Conservation (phyloP, 2,797 vertebrate genomes). For the Eleutherodactylus coqui region DNA sequence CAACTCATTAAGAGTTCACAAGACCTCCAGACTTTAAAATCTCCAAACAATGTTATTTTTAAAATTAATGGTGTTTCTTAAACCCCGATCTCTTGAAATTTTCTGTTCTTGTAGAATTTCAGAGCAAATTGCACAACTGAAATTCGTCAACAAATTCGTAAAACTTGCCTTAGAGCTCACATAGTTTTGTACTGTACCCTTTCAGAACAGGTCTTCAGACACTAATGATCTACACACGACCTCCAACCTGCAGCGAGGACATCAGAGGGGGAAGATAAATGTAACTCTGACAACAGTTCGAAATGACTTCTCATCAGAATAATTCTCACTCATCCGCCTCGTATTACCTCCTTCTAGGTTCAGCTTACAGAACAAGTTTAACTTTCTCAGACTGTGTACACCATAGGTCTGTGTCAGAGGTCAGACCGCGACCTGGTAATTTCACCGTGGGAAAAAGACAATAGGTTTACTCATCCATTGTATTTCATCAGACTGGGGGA, state of each 20-base stretch:
- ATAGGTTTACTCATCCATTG: background rate
- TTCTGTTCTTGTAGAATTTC: background rate
- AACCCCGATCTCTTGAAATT: too few relatives aligned
- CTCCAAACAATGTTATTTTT: too few relatives aligned
- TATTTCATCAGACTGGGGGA: background rate
- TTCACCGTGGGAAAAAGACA: conserved; percentile 41
- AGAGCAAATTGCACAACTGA: background rate
- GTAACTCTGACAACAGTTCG: background rate
- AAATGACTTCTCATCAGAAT: background rate
- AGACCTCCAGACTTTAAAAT: background rate
- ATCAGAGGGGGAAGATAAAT: background rate
- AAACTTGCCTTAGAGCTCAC: background rate
- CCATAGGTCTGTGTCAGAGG: conserved; percentile 51
- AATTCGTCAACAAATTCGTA: background rate
- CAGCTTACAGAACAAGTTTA: conserved; percentile 31
- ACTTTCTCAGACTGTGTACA: conserved; percentile 37
- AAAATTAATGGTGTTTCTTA: too few relatives aligned
- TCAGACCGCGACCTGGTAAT: conserved; percentile 25
- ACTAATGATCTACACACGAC: background rate
- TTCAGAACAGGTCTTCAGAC: background rate
- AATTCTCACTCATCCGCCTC: conserved; percentile 21
- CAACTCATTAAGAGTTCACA: background rate
- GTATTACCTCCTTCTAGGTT: conserved; percentile 30
- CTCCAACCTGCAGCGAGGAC: background rate
- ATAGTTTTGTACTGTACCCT: background rate